A percentile compares a stretch with the other conserved stretches of the same genome.
Evolutionary conservation across 2,113 vertebrate genomes (phyloP).

Genomic region (Smithornis capensis): DNA sequence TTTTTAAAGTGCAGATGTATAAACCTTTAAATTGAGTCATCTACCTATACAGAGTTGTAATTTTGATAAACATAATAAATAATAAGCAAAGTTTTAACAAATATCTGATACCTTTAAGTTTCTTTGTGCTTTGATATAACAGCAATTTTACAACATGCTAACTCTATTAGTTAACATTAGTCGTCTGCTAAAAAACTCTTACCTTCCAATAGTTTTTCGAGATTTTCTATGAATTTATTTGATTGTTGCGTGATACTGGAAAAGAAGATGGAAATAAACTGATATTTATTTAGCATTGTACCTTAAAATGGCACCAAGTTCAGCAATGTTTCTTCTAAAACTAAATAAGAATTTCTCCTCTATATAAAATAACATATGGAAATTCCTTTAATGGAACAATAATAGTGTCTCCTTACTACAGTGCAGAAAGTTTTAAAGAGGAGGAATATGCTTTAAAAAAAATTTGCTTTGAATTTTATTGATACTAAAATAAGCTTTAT

Average conservation of each 20-base stretch:
- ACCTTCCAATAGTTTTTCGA: background rate
- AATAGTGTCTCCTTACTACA: background rate
- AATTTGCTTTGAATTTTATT: background rate
- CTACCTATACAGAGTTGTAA: background rate
- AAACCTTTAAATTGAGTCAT: background rate
- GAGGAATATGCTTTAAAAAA: background rate
- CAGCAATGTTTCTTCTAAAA: background rate
- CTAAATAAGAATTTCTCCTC: background rate
- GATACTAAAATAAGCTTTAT: background rate
- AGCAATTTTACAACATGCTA: background rate
- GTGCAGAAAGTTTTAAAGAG: background rate
- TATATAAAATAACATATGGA: background rate
- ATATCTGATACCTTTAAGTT: background rate
- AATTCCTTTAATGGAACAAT: background rate
- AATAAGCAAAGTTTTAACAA: background rate
- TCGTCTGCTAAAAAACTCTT: background rate
- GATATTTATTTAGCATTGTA: background rate
- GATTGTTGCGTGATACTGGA: background rate
- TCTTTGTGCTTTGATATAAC: background rate
- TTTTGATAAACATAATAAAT: background rate
- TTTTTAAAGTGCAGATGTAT: background rate
- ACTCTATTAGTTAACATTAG: background rate
- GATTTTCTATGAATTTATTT: background rate
- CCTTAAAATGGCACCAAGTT: background rate
- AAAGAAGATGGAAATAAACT: background rate